Evolutionary conservation across 2,797 vertebrate species (phyloP).

Genomic region (Tapera naevia): DNA sequence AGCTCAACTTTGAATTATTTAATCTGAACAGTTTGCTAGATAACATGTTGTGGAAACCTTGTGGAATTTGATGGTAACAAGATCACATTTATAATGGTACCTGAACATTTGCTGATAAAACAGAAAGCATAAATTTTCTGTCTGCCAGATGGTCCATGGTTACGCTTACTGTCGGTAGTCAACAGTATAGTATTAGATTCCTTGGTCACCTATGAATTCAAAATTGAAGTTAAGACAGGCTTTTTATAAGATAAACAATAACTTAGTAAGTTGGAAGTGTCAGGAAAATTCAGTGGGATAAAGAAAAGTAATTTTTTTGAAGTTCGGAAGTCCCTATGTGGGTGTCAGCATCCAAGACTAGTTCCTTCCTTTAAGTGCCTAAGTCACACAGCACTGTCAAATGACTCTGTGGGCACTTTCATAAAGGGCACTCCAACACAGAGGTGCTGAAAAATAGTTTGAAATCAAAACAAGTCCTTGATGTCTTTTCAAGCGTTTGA

Average conservation of each 20-base stretch:
- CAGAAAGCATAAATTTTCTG: not conserved
- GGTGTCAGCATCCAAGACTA: constrained; percentile 19
- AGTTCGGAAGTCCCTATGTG: not conserved
- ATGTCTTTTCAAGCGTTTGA: constrained; percentile 56
- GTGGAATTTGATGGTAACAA: not conserved
- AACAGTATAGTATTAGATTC: not conserved
- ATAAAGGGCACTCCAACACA: not conserved
- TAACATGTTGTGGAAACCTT: not conserved
- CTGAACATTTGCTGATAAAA: not conserved
- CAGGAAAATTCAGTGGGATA: not conserved
- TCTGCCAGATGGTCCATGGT: not conserved
- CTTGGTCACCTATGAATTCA: constrained; percentile 4
- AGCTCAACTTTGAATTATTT: not conserved
- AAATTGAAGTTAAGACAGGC: not conserved
- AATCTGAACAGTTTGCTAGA: not conserved
- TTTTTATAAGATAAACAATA: constrained; percentile 35
- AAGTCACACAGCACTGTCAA: constrained; percentile 19
- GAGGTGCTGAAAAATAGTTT: constrained; percentile 57
- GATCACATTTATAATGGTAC: not conserved
- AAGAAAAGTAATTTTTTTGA: constrained; percentile 3
- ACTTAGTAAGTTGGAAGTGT: not conserved
- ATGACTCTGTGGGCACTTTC: not conserved
- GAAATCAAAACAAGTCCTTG: constrained; percentile 52
- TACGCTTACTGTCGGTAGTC: not conserved
- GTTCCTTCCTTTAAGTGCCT: constrained; percentile 31